A percentile compares a stretch with the other conserved stretches of the same genome.
These are phyloP conservation scores for Alosa sapidissima DNA, from an alignment of 2,797 vertebrate species.

Conservation along the genomic window DNA sequence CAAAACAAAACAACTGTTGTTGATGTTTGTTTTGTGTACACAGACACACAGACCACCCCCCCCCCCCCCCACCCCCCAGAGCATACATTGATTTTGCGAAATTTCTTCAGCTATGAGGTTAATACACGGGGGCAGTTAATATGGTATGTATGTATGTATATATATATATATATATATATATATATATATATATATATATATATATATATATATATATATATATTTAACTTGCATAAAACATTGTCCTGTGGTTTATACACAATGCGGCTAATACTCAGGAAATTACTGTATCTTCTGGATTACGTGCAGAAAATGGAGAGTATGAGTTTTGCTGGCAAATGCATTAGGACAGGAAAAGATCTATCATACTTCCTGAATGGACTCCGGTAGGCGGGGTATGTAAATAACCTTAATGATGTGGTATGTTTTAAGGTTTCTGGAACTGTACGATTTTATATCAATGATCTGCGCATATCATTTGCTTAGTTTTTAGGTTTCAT, in stretches of 20 bases:
- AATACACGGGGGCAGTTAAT: too few relatives aligned
- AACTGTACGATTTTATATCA: not conserved
- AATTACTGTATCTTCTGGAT: not conserved
- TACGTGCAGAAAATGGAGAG: not conserved
- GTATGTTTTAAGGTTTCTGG: not conserved
- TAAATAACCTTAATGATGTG: not conserved
- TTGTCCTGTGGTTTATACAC: too few relatives aligned
- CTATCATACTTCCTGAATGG: not conserved
- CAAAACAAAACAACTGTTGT: not conserved
- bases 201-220: too few relatives aligned
- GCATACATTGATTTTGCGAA: too few relatives aligned
- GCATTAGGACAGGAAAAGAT: constrained; percentile 10
- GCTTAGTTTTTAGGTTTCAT: not conserved
- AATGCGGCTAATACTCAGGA: too few relatives aligned
- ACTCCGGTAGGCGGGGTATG: not conserved
- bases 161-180: too few relatives aligned
- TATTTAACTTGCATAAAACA: too few relatives aligned
- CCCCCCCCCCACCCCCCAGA: too few relatives aligned
- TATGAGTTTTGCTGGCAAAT: not conserved
- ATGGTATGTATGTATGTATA: too few relatives aligned
- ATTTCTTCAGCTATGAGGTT: too few relatives aligned
- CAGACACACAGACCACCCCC: not conserved
- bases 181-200: too few relatives aligned
- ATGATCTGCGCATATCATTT: not conserved
- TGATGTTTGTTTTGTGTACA: not conserved